Base-by-base conservation (phyloP, 2,888 invertebrate species). In the Formica aserva region DNA sequence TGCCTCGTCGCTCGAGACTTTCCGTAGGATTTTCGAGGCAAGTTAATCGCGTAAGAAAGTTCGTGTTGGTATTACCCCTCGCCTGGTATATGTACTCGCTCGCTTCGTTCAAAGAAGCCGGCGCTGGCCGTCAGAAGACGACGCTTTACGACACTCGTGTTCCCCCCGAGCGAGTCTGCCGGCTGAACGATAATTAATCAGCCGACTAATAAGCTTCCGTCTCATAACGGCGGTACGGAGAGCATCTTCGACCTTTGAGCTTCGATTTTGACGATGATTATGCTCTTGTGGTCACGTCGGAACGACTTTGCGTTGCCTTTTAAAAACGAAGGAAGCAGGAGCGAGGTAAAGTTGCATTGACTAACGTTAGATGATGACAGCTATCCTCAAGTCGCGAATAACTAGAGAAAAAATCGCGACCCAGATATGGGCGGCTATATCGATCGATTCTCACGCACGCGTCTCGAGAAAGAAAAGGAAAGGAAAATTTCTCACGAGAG, bases 351-450 rank as follows among this genome's bases (percentile, higher is more conserved):
- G 85, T 87, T 87, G 81, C 89, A 86, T 83, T 80, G 88, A 67
- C 69, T 81, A 72, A 71, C 35, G 82, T 83, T 85, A 76, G 87
- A 76, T 85, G 80, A 66, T 81, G 80, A 35, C 85, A 62, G 48
- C 85, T 72, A 85, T 76, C 60, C 78, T 80, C 78, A 83, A 89
- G 86, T 82, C 78, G 78, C 85, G 85, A 89, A 86, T 89, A 91
- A 90, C 89, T 90, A 91, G 91, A 86, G 85, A 91, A 91, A 89
- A 91, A 91, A 88, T 90, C 89, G 85, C 88, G 89, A 90, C 89
- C 88, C 86, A 89, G 90, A 89, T 89, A 88, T 76, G 83, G 86
- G 76, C 77, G 82, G 83, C 78, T 82, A 83, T 87, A 90, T 87
- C 88, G 89, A 89, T 89, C 89, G 90, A 88, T 89, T 71, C 77